phyloP scores from a whole-genome alignment of 2,888 invertebrate species.

The Drosophila vallismaia region DNA sequence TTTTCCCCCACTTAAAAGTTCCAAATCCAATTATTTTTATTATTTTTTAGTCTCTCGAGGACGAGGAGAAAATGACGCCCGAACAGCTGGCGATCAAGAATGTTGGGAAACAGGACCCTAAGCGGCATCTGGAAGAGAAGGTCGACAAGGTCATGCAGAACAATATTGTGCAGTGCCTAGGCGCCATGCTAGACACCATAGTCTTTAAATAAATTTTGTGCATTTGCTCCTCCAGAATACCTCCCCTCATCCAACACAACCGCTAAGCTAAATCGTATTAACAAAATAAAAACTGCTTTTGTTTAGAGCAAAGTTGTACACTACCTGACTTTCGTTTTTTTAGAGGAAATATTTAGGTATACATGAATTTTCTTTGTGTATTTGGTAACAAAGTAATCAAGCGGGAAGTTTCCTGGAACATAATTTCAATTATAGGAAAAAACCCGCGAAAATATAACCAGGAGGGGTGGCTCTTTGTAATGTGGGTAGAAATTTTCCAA shows the following conservation, averaged over 20 bases:
- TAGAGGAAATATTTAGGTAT: background rate
- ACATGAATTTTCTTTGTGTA: background rate
- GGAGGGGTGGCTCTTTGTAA: no score
- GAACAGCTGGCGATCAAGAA: slow-evolving; percentile 99
- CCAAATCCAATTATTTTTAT: background rate
- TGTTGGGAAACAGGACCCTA: slow-evolving; percentile 99
- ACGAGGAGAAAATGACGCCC: slow-evolving; percentile 99
- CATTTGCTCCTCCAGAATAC: slow-evolving; percentile 41
- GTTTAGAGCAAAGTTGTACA: slow-evolving; percentile 57
- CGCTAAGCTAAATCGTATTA: slow-evolving; percentile 43
- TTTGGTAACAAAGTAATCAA: background rate
- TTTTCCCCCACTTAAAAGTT: background rate
- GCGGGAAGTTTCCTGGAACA: background rate
- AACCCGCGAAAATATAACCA: background rate
- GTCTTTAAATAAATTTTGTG: slow-evolving; percentile 89
- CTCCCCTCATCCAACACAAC: slow-evolving; percentile 34
- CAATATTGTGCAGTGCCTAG: slow-evolving; percentile 98
- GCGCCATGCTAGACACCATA: slow-evolving; percentile 97
- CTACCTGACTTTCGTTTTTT: slow-evolving; percentile 12
- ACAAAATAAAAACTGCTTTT: slow-evolving; percentile 57
- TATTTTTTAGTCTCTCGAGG: slow-evolving; percentile 90
- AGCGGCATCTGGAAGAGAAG: slow-evolving; percentile 99
- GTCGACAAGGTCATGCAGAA: slow-evolving; percentile 98
- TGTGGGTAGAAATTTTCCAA: no score
- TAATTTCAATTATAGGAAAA: background rate